Evolutionary conservation across 2,113 vertebrate genomes (phyloP), one percentile per base, ranked within the genome.

Genomic region (Irena cyanogastra): DNA sequence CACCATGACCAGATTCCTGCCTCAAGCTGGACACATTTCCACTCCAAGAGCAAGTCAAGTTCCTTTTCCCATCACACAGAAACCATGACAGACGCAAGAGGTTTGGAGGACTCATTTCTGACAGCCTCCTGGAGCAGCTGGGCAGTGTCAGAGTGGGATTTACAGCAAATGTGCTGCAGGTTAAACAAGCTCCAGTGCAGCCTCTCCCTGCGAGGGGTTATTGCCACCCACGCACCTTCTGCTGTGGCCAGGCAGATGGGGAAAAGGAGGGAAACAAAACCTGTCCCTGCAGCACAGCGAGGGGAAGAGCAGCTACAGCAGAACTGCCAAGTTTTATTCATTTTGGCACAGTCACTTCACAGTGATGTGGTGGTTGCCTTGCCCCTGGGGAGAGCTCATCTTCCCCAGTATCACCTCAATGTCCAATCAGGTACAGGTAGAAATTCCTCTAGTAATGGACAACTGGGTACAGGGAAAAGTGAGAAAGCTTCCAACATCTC

Each of bases 121-220:
- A 76, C 76, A 83, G 57, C 6, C 54, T 61, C 56, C 60, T 44
- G 0, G 6, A 89, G 77, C 84, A 93, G 85, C 31, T 11, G 26
- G 89, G 33, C 93, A 80, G 39, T 1, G 44, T 42, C 68, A 49
- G 69, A 76, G 84, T 42, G 81, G 78, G 86, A 79, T 94, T 91
- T 31, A 56, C 20, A 91, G 89, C 37, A 71, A 96, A 72, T 2
- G 14, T 49, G 74, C 17, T 76, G 63, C 80, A 83, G 95, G 89
- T 91, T 94, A 81, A 95, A 95, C 66, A 85, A 95, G 88, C 79
- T 54, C 41, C 59, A 27, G 35, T 8, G 69, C 91, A 83, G 95
- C 81, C 89, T 89, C 87, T 90, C 78, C 13, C 81, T n/a, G 77
- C 0, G 2, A 83, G 66, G 71, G 83, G 87, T 68, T 87, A 87